Conservation (phyloP, 2,888 invertebrate genomes). For the Orchesella flavescens region DNA sequence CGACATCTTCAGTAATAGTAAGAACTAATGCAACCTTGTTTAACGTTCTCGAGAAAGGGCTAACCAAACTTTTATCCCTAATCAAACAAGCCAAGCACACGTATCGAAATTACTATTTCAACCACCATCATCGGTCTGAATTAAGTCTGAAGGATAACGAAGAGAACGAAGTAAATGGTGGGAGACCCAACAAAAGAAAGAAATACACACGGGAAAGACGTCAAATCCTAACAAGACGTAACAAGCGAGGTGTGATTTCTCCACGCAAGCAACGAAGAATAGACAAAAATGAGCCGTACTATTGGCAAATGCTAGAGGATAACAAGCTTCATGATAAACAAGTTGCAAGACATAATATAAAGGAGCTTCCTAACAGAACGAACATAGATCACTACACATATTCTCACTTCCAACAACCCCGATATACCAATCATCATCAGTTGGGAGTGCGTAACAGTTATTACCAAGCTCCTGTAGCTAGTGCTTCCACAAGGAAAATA, state of each 20-base stretch:
- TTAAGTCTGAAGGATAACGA: neutral
- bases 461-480: constrained; percentile 16
- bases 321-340: constrained; percentile 24
- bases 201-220: neutral
- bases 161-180: neutral
- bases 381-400: neutral
- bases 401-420: constrained; percentile 15
- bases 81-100: constrained; percentile 54
- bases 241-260: constrained; percentile 42
- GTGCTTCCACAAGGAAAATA: constrained; percentile 37
- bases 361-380: neutral
- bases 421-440: constrained; percentile 14
- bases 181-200: neutral
- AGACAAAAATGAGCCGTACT: constrained; percentile 56
- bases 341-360: neutral
- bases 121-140: neutral
- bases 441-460: neutral
- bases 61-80: constrained; percentile 54
- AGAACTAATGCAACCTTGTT: constrained; percentile 54
- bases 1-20: neutral
- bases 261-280: constrained; percentile 17
- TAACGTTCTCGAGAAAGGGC: constrained; percentile 57
- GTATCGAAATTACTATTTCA: constrained; percentile 49
- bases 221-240: neutral
- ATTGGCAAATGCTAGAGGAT: constrained; percentile 60